Evolutionary conservation across 2,113 vertebrate species (phyloP), one percentile per base, ranked within the genome.

Genomic region (Anhinga rufa): DNA sequence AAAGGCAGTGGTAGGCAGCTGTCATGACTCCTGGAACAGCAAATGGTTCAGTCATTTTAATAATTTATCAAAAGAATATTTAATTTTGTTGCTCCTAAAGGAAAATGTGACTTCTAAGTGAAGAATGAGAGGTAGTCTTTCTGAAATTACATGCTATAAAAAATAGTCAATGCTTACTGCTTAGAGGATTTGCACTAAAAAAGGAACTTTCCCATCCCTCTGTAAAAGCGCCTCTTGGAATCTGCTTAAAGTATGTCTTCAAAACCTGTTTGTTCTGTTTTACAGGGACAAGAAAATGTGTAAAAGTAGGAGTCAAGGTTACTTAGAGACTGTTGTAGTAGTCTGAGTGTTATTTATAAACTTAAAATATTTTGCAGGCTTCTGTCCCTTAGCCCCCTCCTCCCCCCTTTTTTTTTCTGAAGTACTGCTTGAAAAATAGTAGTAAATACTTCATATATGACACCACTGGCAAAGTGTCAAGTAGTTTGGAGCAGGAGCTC

Each of bases 291-390:
- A 64, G 87, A 95, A 65, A 91, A 72, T 11, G 11, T 79, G 79
- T 89, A 55, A 52, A 91, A 86, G 55, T 92, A 70, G 71, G 66
- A 92, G 82, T 68, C 49, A 54, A 17, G 36, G 70, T 95, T 97
- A 89, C 72, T 60, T 96, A 71, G 92, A 96, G 78, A 95, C 81
- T 70, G 69, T 88, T 79, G 78, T 80, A 86, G 46, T 89, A 94
- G 46, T 44, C 19, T 14, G 36, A 62, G 78, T 60, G 25, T 65
- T 95, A 79, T 54, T 96, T 97, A 93, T 84, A 85, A 93, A 54
- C 38, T 42, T 55, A 26, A 91, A 72, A 19, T 90, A 20, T 55
- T 95, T 96, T 87, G 32, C 21, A 46, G 69, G 38, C 14, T 76
- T 90, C 51, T 84, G 26, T 60, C 49, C 61, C 11, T 64, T 26